Evolutionary conservation across 2,113 vertebrate genomes (phyloP).

Genomic region (Passer montanus): DNA sequence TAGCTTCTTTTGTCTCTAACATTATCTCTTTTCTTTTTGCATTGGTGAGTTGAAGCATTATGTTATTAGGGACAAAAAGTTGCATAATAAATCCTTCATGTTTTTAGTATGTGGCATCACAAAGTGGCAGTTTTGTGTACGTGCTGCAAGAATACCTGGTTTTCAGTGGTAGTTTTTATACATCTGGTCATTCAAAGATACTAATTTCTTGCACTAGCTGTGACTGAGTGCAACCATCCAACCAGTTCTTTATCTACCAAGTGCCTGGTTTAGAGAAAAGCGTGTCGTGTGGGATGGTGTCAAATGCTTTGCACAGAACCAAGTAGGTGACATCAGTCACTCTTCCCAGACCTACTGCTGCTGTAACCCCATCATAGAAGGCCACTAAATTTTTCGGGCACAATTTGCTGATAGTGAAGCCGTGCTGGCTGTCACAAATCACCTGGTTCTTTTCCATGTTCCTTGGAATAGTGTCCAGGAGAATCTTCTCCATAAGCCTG

Average conservation of each 20-base stretch:
- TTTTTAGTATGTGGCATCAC: neutral
- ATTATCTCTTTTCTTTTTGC: neutral
- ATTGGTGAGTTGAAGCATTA: neutral
- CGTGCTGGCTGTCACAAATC: neutral
- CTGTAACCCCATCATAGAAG: neutral
- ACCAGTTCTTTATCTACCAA: neutral
- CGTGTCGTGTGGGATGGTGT: neutral
- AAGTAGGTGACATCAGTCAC: neutral
- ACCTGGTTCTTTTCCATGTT: neutral
- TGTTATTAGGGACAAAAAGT: neutral
- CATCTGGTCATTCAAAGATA: neutral
- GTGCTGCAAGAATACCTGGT: neutral
- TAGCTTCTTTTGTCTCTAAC: neutral
- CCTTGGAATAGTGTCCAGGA: neutral
- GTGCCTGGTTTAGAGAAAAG: neutral
- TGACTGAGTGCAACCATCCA: neutral
- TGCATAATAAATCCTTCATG: neutral
- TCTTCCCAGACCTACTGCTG: neutral
- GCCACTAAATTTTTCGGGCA: neutral
- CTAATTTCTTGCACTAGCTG: neutral
- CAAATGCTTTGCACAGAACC: neutral
- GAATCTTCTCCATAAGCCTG: neutral
- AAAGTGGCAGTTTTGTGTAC: neutral
- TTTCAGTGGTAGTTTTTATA: neutral
- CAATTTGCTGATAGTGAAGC: neutral